Base-by-base conservation (phyloP, 2,888 invertebrate genomes). In the Callosobruchus maculatus region DNA sequence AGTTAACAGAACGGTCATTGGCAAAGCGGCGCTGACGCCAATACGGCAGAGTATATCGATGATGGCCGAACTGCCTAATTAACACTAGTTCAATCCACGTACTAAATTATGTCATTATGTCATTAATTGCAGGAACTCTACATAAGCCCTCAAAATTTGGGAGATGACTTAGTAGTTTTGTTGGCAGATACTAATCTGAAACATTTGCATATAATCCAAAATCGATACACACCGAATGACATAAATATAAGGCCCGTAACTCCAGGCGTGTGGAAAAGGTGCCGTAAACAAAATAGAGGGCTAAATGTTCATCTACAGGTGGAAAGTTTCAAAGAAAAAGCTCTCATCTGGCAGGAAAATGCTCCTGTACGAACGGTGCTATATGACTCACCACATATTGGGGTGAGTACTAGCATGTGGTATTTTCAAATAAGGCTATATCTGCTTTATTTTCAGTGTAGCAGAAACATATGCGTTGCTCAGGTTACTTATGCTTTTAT, bases 161-260 rank as follows among this genome's bases (percentile, higher is more conserved):
- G 93, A 70, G 92, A 93, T 76, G 94, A 94, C 83, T 88, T 93
- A 0, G 84, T 95, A 21, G 89, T 92, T 77, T 86, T 94, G 70
- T 83, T 95, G 68, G 91, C 92, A n/a, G 89, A 91, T 76, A 91
- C 90, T 0, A 89, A 89, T 78, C 83, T 95, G 73, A 87, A 88
- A 74, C 92, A 94, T 81, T 86, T 95, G 77, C 92, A 94, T 83
- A 90, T 95, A 72, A 85, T 93, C 20, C 95, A 95, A 86, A 95
- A 94, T 84, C 87, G 89, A 70, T 93, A 92, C 77, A 91, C 92
- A 22, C 91, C 92, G 0, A 88, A 88, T 72, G 89, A 90, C 70
- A 82, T 88, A 0, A 85, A 87, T 20, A 87, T 90, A 67, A 87
- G 86, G 77, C 85, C 90, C 76, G 90, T 91, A 77, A 87, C 86